phyloP scores from a whole-genome alignment of 2,888 invertebrate genomes.

The Chydorus sphaericus region DNA sequence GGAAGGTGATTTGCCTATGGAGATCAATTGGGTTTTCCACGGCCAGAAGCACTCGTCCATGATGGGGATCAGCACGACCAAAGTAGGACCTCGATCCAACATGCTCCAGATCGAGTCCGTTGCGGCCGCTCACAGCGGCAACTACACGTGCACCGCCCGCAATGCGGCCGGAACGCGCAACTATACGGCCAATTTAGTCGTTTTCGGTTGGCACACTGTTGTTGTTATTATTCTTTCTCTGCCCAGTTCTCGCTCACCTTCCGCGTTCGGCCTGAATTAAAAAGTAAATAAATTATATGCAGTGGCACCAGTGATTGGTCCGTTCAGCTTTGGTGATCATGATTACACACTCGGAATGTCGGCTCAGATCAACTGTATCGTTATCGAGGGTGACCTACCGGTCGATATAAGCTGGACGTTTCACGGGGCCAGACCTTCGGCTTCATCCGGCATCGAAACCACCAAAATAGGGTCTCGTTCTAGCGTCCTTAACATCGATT shows the following conservation, averaged over 20 bases:
- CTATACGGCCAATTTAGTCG: slow-evolving; percentile 23
- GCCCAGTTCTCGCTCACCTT: neutral
- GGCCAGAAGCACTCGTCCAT: slow-evolving; percentile 26
- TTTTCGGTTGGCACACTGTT: slow-evolving; percentile 23
- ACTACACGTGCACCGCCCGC: slow-evolving; percentile 26
- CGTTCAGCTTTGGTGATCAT: slow-evolving; percentile 23
- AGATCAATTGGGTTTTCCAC: slow-evolving; percentile 30
- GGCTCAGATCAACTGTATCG: slow-evolving; percentile 22
- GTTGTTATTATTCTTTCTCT: neutral
- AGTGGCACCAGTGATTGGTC: slow-evolving; percentile 24
- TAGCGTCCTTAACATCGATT: slow-evolving; percentile 49
- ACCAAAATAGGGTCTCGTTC: slow-evolving; percentile 33
- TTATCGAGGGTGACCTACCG: slow-evolving; percentile 29
- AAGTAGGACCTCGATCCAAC: slow-evolving; percentile 23
- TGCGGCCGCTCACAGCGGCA: slow-evolving; percentile 24
- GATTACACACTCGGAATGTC: slow-evolving; percentile 18
- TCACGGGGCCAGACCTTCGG: slow-evolving; percentile 23
- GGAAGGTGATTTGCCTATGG: slow-evolving; percentile 30
- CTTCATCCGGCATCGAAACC: slow-evolving; percentile 14
- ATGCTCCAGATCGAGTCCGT: slow-evolving; percentile 25
- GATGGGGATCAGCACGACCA: slow-evolving; percentile 22
- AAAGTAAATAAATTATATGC: too few species aligned
- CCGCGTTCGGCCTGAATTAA: too few species aligned
- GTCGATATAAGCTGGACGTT: slow-evolving; percentile 30
- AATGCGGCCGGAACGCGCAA: slow-evolving; percentile 23